phyloP scores from a whole-genome alignment of 2,797 vertebrate genomes.

The Enteromius argenteus region DNA sequence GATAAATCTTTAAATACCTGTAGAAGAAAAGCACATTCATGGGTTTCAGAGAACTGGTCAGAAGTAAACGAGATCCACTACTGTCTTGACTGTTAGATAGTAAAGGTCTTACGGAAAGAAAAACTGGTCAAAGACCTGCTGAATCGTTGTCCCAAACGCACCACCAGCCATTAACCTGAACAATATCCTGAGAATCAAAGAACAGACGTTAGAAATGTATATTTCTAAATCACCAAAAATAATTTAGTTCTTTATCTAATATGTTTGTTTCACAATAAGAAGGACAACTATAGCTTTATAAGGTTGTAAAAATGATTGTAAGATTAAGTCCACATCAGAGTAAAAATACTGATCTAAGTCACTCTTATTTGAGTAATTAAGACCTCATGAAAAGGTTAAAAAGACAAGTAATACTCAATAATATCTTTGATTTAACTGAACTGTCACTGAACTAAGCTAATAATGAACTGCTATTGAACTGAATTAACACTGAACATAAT shows the following conservation, averaged over 20 bases:
- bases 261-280: background rate
- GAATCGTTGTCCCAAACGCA: background rate
- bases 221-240: background rate
- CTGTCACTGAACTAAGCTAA: background rate
- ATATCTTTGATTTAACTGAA: background rate
- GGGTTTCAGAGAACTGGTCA: background rate
- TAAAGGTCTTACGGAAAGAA: background rate
- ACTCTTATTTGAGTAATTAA: no score
- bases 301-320: no score
- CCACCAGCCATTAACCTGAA: rapidly evolving
- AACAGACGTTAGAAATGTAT: background rate
- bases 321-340: background rate
- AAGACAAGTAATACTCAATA: background rate
- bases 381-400: background rate
- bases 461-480: no score
- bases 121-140: background rate
- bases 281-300: background rate
- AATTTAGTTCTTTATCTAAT: background rate
- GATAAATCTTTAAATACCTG: slow-evolving; percentile 7
- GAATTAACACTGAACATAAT: no score
- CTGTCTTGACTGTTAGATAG: background rate
- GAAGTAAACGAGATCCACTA: background rate
- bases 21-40: background rate
- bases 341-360: no score
- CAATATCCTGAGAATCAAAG: background rate